Conservation (phyloP, 2,113 vertebrate species). For the Arizona elegans region DNA sequence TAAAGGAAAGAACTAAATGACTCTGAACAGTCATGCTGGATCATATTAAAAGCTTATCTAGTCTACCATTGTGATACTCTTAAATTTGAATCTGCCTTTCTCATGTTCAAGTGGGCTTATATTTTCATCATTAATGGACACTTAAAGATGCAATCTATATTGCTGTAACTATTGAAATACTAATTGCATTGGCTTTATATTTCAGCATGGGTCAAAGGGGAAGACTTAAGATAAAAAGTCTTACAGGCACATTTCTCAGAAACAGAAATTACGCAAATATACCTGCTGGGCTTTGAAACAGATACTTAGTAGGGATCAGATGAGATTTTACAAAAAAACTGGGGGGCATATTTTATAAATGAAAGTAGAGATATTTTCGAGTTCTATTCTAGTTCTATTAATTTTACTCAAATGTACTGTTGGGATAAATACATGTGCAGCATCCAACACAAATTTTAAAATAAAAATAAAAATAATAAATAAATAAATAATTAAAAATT, state of each 20-base stretch:
- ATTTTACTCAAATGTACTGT: background rate
- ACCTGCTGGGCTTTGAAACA: background rate
- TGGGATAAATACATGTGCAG: background rate
- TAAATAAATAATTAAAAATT: background rate
- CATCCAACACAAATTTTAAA: background rate
- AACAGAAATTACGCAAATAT: background rate
- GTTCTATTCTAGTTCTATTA: background rate
- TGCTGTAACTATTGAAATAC: slow-evolving; percentile 16
- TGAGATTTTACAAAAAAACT: background rate
- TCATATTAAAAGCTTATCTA: background rate
- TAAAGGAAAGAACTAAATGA: background rate
- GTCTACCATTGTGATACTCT: background rate
- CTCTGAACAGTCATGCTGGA: background rate
- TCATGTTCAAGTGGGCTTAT: background rate
- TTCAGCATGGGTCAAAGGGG: background rate
- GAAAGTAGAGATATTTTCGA: background rate
- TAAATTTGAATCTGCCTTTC: background rate
- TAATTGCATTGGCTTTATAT: background rate
- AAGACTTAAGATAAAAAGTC: background rate
- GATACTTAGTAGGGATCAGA: background rate
- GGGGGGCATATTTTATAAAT: background rate
- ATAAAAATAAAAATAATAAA: background rate
- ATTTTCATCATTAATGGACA: background rate
- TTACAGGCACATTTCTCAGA: background rate
- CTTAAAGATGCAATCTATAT: background rate